Conservation (phyloP, 2,888 invertebrate species). For the Cryptops parisi region DNA sequence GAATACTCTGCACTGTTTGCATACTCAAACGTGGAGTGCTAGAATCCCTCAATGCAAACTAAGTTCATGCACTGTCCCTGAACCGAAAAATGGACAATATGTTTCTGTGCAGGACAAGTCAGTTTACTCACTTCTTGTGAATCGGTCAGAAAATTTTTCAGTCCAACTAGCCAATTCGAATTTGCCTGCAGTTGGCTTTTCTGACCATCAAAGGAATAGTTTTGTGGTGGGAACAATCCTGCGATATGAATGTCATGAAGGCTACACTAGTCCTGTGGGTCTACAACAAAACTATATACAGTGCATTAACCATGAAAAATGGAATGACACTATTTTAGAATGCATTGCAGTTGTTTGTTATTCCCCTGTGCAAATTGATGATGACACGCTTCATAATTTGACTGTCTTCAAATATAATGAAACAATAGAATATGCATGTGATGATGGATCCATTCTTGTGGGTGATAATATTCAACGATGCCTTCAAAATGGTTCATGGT, state of each 20-base stretch:
- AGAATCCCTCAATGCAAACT: no score
- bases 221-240: background rate
- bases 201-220: no score
- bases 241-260: background rate
- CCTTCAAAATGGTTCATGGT: slow-evolving; percentile 14
- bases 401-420: background rate
- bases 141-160: no score
- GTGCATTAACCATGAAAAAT: background rate
- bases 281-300: background rate
- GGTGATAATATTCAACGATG: background rate
- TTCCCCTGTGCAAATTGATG: background rate
- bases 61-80: no score
- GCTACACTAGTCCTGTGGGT: background rate
- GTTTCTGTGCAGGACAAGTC: no score
- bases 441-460: background rate
- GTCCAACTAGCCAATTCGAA: no score
- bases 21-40: background rate
- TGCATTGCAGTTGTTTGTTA: background rate
- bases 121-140: no score
- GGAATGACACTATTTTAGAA: background rate
- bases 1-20: background rate
- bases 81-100: no score
- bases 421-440: background rate
- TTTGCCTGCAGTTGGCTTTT: no score
- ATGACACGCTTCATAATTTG: background rate